Base-by-base conservation (phyloP, 2,888 invertebrate genomes). In the Aphrophora alni region DNA sequence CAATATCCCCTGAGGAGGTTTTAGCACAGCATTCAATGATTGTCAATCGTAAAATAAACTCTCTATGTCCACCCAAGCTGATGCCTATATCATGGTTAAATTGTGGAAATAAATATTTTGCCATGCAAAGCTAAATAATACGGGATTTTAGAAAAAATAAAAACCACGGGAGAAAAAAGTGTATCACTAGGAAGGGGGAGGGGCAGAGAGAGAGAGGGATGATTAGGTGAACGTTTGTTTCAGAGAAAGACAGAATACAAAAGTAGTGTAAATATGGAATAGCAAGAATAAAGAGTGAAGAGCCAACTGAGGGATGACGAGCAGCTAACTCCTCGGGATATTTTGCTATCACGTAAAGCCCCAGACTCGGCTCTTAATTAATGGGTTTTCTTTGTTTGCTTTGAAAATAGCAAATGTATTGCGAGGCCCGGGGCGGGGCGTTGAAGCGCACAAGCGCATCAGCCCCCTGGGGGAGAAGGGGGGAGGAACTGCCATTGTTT, bases 351-450 rank as follows among this genome's bases (percentile, higher is more conserved):
- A 70, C 38, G 73, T 77, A 81, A 81, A 81, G 81, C 77, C 51
- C 59, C 75, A 76, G 76, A 71, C 80, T 80, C 80, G 26, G 69
- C 77, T 81, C 81, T 81, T 81, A 81, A 81, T 81, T 81, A 81
- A 81, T 81, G 81, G 81, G 81, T 81, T 81, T 81, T 81, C 81
- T 81, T 81, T 81, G 81, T 81, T 73, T 80, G 80, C 76, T 80
- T 80, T 80, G 80, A 80, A 77, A 77, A 80, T 77, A 76, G 77
- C 76, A 72, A 80, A 59, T 80, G 80, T 72, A 80, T 80, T 80
- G 77, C 38, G 38, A 33, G 71, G 68, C 77, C 71, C 69, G 51
- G 38, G 75, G 80, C 69, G 77, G 77, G 28, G 77, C 70, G 38
- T 21, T 7, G 10, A 59, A 17, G 77, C 77, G 71, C 71, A 77